A percentile compares a stretch with the other conserved stretches of the same genome.
phyloP scores from a whole-genome alignment of 1,140 invertebrate species.

The Aphelinus certus region DNA sequence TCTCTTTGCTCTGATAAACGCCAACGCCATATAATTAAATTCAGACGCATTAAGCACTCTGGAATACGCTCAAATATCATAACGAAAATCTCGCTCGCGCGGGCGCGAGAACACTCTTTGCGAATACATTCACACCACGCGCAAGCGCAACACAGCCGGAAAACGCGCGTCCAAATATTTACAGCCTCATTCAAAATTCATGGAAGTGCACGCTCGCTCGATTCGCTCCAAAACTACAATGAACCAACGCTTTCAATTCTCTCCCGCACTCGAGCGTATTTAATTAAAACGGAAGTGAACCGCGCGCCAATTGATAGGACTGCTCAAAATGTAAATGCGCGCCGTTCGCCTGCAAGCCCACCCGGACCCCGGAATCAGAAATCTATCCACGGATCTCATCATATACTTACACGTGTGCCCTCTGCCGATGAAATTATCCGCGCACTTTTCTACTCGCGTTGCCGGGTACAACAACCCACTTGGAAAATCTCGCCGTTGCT shows the following conservation, averaged over 20 bases:
- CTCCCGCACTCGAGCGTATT: not conserved
- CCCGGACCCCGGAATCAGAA: not conserved
- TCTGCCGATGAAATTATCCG: too few relatives aligned
- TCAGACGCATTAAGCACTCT: conserved; percentile 9
- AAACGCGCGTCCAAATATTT: conserved; percentile 14
- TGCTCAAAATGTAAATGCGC: conserved; percentile 23
- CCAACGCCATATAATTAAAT: conserved; percentile 7
- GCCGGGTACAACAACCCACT: too few relatives aligned
- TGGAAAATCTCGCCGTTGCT: too few relatives aligned
- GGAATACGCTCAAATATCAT: conserved; percentile 22
- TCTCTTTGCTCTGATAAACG: not conserved
- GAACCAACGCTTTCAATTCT: not conserved
- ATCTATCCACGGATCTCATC: not conserved
- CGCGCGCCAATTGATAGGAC: not conserved
- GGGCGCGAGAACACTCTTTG: not conserved
- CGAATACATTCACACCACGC: not conserved
- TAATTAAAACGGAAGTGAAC: conserved; percentile 14
- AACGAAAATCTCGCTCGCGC: conserved; percentile 3
- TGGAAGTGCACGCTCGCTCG: conserved; percentile 1
- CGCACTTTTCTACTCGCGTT: too few relatives aligned
- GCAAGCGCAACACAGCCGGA: not conserved
- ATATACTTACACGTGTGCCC: too few relatives aligned
- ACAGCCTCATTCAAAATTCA: conserved; percentile 27
- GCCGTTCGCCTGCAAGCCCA: too few relatives aligned
- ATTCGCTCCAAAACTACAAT: too few relatives aligned